Base-by-base conservation (phyloP, 64 coral and sea anemone species). In the Trachythela sp. region DNA sequence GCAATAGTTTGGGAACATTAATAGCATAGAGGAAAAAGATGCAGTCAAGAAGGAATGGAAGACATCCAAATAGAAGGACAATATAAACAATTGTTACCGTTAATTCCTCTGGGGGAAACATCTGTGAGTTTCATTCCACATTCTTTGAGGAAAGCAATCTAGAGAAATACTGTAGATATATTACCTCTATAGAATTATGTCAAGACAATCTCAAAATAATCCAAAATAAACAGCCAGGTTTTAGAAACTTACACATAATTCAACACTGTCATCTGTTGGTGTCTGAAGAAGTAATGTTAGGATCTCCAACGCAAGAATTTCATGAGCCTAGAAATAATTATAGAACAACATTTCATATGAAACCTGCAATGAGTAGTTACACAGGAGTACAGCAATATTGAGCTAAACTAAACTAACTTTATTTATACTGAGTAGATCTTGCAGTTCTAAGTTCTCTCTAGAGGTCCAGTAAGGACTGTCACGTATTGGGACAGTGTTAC, bases 91-190 rank as follows among this genome's bases (percentile, higher is more conserved):
- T 33, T 76, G 91, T 54, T 67, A 97, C 95, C 95, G 92, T 97
- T 91, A 68, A 94, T 88, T 31, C 95, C 95, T 42, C 95, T 90
- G 30, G 95, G 92, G 34, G 95, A 97, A 1, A 97, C 93, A 54
- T 97, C 93, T n/a, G 95, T 97, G 40, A 97, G 72, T 89, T 97
- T 97, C 75, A 90, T 89, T 13, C 93, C 95, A 89, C 87, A 92
- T 33, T 97, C 95, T 52, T 97, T 97, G 14, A 97, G 89, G 56
- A 97, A 97, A 33, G 93, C 95, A 97, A 97, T 97, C 95, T 97
- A 38, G 8, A 86, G 36, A 50, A 40, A 30, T 34, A 85, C 51
- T 68, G 0, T 34, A 83, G 33, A 80, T 36, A 45, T 77, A 36
- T 77, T 13, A n/a, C 4, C 14, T 52, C 40, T 13, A 17, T 20